Percentiles rank a stretch among this genome's conserved stretches.
phyloP scores from a whole-genome alignment of 2,113 vertebrate species.

The Astatotilapia flaviijosephi region DNA sequence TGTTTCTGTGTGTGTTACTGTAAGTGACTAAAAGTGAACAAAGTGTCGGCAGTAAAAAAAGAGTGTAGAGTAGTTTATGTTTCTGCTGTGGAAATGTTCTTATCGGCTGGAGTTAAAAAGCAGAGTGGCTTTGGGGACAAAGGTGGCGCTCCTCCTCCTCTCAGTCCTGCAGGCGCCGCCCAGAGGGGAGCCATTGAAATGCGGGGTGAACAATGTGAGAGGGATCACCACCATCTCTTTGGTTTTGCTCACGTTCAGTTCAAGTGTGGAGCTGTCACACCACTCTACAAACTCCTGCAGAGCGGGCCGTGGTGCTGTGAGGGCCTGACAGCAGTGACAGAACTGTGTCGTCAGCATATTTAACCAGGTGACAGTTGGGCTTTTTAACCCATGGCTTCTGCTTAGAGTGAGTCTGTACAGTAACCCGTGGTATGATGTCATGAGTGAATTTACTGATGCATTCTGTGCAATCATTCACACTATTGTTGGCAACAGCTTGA shows the following conservation, averaged over 20 bases:
- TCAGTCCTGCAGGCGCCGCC: background rate
- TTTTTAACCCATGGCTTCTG: background rate
- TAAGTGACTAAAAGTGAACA: background rate
- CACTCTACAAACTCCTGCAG: background rate
- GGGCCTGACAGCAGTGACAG: background rate
- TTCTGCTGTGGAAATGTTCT: background rate
- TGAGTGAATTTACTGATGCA: accelerated
- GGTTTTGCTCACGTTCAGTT: accelerated
- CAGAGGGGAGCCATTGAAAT: background rate
- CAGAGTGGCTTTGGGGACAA: accelerated
- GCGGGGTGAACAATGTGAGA: background rate
- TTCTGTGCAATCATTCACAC: background rate
- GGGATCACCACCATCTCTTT: background rate
- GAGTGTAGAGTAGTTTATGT: background rate
- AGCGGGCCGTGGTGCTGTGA: accelerated
- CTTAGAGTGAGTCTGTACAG: accelerated
- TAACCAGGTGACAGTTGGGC: accelerated
- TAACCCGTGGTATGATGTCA: accelerated
- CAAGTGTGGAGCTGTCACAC: accelerated
- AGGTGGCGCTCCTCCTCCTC: background rate
- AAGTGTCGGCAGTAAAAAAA: accelerated
- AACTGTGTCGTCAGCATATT: accelerated
- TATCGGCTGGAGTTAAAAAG: accelerated
- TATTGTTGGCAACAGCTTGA: background rate
- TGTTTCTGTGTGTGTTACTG: accelerated